Evolutionary conservation across 2,113 vertebrate genomes (phyloP).

Genomic region (Vidua macroura): DNA sequence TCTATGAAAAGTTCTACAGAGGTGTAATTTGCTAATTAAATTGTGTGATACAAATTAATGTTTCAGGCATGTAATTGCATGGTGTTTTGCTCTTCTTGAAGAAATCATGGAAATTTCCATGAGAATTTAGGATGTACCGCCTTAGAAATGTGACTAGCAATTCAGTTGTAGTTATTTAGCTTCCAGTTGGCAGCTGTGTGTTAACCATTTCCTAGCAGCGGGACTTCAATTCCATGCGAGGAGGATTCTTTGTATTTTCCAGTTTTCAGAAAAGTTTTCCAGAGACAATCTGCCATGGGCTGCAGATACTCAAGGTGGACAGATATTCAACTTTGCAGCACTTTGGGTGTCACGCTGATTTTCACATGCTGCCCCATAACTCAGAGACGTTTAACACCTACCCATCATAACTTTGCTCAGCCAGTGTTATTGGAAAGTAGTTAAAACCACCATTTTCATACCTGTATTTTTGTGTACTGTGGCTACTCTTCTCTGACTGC

Average conservation of each 20-base stretch:
- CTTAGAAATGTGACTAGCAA: neutral
- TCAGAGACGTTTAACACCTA: neutral
- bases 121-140: neutral
- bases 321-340: neutral
- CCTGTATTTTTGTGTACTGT: neutral
- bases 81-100: neutral
- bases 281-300: neutral
- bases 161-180: neutral
- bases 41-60: neutral
- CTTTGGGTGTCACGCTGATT: neutral
- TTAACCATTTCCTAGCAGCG: neutral
- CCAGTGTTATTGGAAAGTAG: neutral
- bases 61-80: neutral
- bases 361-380: neutral
- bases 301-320: neutral
- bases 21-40: conserved; percentile 46
- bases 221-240: neutral
- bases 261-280: neutral
- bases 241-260: neutral
- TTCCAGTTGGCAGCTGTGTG: neutral
- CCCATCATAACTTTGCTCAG: neutral
- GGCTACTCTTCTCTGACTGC: neutral
- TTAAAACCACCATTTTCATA: neutral
- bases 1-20: neutral
- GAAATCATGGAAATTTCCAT: conserved; percentile 41